A percentile compares a stretch with the other conserved stretches of the same genome.
These are phyloP conservation scores for Gymnothorax reevesii DNA, from an alignment of 2,797 vertebrate genomes.

Conservation along the genomic window DNA sequence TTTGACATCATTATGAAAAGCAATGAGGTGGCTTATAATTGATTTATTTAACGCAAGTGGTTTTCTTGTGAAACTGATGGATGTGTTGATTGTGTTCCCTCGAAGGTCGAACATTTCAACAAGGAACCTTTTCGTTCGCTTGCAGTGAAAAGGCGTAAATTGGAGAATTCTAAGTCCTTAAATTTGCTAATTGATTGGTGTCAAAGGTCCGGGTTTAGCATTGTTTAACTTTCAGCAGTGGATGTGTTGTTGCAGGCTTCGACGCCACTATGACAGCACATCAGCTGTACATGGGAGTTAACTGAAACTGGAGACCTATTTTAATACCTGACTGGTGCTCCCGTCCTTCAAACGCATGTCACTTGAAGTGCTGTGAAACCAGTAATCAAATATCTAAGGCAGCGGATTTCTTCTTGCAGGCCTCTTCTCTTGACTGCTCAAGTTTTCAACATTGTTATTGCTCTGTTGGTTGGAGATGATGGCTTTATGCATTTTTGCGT, in stretches of 20 bases:
- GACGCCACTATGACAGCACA: background rate
- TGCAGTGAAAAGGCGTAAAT: background rate
- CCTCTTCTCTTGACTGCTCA: background rate
- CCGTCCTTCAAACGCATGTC: constrained; percentile 20
- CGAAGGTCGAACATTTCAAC: background rate
- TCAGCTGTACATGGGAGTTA: background rate
- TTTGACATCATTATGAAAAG: background rate
- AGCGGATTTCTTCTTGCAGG: background rate
- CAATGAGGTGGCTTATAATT: background rate
- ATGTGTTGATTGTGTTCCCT: background rate
- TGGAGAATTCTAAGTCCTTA: background rate
- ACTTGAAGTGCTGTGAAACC: background rate
- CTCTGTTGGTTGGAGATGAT: background rate
- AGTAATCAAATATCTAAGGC: background rate
- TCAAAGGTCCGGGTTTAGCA: background rate
- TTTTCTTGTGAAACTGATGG: background rate
- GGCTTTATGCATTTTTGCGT: background rate
- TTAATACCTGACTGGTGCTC: background rate
- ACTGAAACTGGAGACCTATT: background rate
- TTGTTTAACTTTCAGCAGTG: background rate
- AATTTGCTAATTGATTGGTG: background rate
- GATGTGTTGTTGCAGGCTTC: background rate
- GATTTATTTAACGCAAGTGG: background rate
- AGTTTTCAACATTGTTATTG: background rate
- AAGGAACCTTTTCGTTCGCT: too few species aligned